Evolutionary conservation across 2,888 invertebrate species (phyloP), one percentile per base, ranked within the genome.

Genomic region (Agrypnus murinus): DNA sequence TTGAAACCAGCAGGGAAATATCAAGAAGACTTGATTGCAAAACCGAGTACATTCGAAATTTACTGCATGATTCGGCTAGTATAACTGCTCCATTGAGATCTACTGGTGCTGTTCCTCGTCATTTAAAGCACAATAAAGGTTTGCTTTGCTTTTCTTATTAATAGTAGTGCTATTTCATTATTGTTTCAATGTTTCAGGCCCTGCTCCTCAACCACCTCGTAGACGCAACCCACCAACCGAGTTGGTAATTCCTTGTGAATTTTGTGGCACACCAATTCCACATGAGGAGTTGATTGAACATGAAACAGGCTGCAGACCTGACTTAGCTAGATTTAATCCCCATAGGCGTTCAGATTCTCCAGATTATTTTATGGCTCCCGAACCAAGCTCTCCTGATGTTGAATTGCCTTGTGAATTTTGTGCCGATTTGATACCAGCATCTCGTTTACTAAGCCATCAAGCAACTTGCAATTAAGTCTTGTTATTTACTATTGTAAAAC

Each of bases 331-430:
- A 38, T 82, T 77, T 60, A 82, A 82, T 66, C 81, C 82, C 0
- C 79, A 82, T 31, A 73, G 82, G 40, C 76, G 79, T 50, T 55
- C 75, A 25, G 59, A 69, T 9, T 64, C 69, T 1, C 79, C 82
- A 43, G 78, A 81, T 64, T 80, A 80, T 65, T 79, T 78, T 43
- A 72, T 76, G 0, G 79, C 80, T 0, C 81, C 79, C 2, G 75
- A 80, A 12, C 74, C 75, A 10, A 76, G 74, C 46, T 75, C 75
- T 0, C 84, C 84, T 1, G 87, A 86, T 50, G 86, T 87, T 48
- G 84, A 84, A 70, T 82, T 90, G 50, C 90, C 90, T 5, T 90
- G 90, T 81, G 90, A 90, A 86, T 90, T 90, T 84, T 90, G 90
- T 80, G 84, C 83, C 17, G 81, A 80, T 15, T 85, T 86, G 76